A percentile compares a stretch with the other conserved stretches of the same genome.
These are phyloP conservation scores for Chironomus tentans DNA, from an alignment of 2,888 invertebrate genomes.

Conservation along the genomic window DNA sequence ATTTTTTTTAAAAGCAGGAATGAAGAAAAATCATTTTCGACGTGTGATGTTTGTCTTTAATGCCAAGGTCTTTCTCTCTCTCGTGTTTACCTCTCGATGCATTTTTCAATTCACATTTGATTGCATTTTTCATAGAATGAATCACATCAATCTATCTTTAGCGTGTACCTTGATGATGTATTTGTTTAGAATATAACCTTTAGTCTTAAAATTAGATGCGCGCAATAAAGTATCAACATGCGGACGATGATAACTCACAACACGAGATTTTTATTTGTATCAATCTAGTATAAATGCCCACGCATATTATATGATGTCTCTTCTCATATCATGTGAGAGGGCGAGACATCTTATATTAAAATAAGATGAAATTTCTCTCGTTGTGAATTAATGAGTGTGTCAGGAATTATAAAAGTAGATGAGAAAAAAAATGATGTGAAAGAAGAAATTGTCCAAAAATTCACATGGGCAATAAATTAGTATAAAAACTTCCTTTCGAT, in stretches of 20 bases:
- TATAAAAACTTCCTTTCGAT: no score
- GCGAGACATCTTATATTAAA: no score
- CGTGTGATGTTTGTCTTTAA: not conserved
- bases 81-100: not conserved
- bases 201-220: no score
- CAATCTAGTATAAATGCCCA: not conserved
- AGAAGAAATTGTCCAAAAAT: no score
- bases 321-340: no score
- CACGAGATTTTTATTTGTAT: not conserved
- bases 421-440: no score
- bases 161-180: not conserved
- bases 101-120: not conserved
- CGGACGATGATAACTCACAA: not conserved
- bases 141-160: not conserved
- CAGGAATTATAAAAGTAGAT: no score
- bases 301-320: not conserved
- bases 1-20: not conserved
- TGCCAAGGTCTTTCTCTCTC: constrained; percentile 13
- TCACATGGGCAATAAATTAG: no score
- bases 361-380: no score
- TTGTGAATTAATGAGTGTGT: no score
- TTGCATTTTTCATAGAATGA: not conserved
- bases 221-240: no score
- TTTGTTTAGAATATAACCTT: not conserved
- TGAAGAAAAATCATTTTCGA: not conserved